A percentile compares a stretch with the other conserved stretches of the same genome.
These are phyloP conservation scores for Aurelia coerulea DNA, from an alignment of 30 jellyfish, hydroid and myxozoan species.

Conservation along the genomic window DNA sequence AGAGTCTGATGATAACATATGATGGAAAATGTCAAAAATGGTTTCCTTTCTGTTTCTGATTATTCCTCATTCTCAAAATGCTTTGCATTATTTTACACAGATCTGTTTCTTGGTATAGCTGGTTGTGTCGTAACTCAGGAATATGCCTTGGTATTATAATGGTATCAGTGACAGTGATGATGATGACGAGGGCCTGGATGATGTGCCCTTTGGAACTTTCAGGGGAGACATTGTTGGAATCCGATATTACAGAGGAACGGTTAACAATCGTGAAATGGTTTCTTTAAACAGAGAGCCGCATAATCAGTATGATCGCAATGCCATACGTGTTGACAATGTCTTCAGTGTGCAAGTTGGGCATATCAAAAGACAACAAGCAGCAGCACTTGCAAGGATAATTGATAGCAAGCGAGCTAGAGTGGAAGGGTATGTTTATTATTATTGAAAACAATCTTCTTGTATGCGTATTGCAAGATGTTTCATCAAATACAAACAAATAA, in stretches of 20 bases:
- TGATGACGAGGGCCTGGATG: conserved; percentile 56
- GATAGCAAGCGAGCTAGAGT: conserved; percentile 66
- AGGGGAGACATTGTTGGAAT: conserved; percentile 77
- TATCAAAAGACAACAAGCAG: conserved; percentile 79
- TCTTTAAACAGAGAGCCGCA: conserved; percentile 69
- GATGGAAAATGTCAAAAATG: no score
- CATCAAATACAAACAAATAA: no score
- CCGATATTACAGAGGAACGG: conserved; percentile 75
- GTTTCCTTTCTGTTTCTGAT: no score
- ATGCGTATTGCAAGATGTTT: no score
- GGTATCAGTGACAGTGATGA: conserved; percentile 8
- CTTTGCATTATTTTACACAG: no score
- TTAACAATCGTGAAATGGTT: conserved; percentile 79
- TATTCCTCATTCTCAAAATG: no score
- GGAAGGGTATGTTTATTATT: conserved; percentile 65
- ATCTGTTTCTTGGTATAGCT: no score
- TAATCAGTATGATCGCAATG: conserved; percentile 75
- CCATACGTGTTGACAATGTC: conserved; percentile 79
- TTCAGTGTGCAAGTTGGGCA: conserved; percentile 85
- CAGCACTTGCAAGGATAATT: conserved; percentile 51
- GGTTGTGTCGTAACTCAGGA: no score
- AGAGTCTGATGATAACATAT: no score
- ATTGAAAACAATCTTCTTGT: not conserved
- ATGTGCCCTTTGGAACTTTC: conserved; percentile 65
- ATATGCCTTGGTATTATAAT: no score